phyloP scores from a whole-genome alignment of 2,888 invertebrate genomes.

The Leucozona laternaria region DNA sequence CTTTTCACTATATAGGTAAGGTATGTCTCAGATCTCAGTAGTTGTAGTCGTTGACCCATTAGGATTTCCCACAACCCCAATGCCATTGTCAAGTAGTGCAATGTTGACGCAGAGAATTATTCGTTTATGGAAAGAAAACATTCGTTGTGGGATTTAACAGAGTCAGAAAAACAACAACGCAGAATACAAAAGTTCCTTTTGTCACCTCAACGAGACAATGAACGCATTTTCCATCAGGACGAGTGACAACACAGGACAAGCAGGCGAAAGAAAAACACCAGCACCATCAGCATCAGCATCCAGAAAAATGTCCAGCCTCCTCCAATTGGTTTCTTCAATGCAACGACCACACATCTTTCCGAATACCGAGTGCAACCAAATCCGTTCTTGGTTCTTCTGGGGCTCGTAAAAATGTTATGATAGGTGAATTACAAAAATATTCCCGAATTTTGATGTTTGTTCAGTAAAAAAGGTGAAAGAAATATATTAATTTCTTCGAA shows the following conservation, averaged over 20 bases:
- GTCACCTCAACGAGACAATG: slow-evolving; percentile 61
- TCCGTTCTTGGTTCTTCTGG: slow-evolving; percentile 53
- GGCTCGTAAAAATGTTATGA: slow-evolving; percentile 60
- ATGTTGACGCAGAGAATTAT: slow-evolving; percentile 74
- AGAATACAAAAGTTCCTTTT: slow-evolving; percentile 65
- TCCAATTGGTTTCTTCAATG: slow-evolving; percentile 63
- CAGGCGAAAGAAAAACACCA: slow-evolving; percentile 61
- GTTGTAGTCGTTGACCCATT: slow-evolving; percentile 50
- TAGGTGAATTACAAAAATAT: slow-evolving; percentile 74
- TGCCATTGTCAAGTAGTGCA: slow-evolving; percentile 70
- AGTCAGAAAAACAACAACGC: slow-evolving; percentile 72
- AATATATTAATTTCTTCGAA: slow-evolving; percentile 73
- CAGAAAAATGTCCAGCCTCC: slow-evolving; percentile 59
- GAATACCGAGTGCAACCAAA: slow-evolving; percentile 43
- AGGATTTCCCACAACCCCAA: slow-evolving; percentile 65
- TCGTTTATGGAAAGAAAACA: slow-evolving; percentile 75
- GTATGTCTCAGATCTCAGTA: background rate
- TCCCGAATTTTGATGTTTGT: slow-evolving; percentile 62
- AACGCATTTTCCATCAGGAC: slow-evolving; percentile 10
- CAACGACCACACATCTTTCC: slow-evolving; percentile 48
- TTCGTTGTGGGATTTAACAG: slow-evolving; percentile 67
- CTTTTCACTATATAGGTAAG: no score
- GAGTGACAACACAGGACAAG: slow-evolving; percentile 18
- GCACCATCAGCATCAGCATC: slow-evolving; percentile 31
- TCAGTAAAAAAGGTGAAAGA: slow-evolving; percentile 70